These are phyloP conservation scores for Arrhopalites spinosus DNA, from an alignment of 2,888 invertebrate species.

Conservation along the genomic window DNA sequence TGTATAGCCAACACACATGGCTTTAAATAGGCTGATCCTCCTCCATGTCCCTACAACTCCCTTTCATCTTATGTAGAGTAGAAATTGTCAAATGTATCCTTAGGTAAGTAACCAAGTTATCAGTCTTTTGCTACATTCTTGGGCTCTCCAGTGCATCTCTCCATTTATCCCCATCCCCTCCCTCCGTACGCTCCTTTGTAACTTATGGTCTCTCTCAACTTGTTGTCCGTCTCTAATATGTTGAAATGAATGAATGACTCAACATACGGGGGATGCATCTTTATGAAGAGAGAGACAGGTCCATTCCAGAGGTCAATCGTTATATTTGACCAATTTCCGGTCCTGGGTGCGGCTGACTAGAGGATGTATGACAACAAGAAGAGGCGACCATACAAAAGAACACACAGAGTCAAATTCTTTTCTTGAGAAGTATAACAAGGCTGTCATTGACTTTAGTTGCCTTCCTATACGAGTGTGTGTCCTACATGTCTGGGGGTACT, in stretches of 20 bases:
- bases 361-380: conserved; percentile 22
- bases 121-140: background rate
- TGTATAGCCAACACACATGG: background rate
- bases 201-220: background rate
- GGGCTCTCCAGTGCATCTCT: too few relatives aligned
- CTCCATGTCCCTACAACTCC: background rate
- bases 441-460: conserved; percentile 9
- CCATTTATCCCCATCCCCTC: too few relatives aligned
- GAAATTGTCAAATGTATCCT: conserved; percentile 25
- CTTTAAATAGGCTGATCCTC: conserved; percentile 1
- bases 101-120: background rate
- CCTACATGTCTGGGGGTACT: background rate
- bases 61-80: background rate
- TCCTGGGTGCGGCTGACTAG: conserved; percentile 45
- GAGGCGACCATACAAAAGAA: background rate
- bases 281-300: background rate
- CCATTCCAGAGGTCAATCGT: conserved; percentile 44
- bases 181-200: too few relatives aligned
- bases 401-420: conserved; percentile 21
- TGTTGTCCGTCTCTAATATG: background rate
- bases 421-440: conserved; percentile 22
- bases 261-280: background rate
- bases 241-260: conserved; percentile 22
- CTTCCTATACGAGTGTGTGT: background rate
- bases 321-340: conserved; percentile 48